Conservation (phyloP, 2,797 vertebrate species). For the Podarcis siculus region DNA sequence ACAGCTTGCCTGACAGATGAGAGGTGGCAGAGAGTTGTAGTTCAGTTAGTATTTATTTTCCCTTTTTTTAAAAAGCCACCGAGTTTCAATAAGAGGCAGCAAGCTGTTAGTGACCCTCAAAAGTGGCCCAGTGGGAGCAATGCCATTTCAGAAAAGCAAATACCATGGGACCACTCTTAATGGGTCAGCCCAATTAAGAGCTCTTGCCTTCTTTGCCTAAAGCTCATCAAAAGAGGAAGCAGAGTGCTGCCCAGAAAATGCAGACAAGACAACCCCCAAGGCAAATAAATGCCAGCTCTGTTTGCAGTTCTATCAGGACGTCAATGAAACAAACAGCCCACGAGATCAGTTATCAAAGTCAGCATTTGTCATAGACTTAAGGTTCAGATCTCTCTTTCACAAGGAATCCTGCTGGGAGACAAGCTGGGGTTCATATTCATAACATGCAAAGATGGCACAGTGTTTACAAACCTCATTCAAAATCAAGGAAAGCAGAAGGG, state of each 20-base stretch:
- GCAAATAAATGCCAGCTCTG: background rate
- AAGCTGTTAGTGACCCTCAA: too few species aligned
- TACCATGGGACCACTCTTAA: background rate
- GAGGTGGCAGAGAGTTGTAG: too few species aligned
- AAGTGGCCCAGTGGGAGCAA: background rate
- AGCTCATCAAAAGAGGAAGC: accelerated
- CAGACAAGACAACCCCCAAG: background rate
- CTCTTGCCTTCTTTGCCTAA: conserved; percentile 6
- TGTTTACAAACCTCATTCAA: background rate
- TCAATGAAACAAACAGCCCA: background rate
- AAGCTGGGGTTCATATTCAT: background rate
- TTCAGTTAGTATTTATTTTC: too few species aligned
- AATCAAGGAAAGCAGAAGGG: background rate
- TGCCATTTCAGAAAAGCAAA: background rate
- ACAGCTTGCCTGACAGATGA: too few species aligned
- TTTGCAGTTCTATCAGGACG: background rate
- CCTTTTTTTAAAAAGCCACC: too few species aligned
- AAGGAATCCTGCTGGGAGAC: background rate
- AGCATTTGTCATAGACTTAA: background rate
- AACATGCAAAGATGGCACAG: background rate
- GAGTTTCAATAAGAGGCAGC: too few species aligned
- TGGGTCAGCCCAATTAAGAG: background rate
- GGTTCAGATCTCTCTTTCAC: background rate
- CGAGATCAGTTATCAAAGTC: background rate
- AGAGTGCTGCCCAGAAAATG: background rate